Evolutionary conservation across 1,140 invertebrate species (phyloP).

Genomic region (Cryptotermes secundus): DNA sequence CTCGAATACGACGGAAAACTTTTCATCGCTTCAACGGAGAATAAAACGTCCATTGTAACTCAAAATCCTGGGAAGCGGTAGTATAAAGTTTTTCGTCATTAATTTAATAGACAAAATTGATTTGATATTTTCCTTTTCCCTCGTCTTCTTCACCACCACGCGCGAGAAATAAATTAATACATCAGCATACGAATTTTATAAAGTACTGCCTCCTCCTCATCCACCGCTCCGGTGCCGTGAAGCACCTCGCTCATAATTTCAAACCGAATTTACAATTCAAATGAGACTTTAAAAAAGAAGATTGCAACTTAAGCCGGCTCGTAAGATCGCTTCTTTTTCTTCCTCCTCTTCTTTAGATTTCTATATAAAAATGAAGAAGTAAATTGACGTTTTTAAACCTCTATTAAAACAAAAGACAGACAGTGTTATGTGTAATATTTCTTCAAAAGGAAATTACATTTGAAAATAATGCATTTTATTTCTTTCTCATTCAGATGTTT

Average conservation of each 20-base stretch:
- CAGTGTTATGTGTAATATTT: neutral
- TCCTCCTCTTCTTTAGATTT: neutral
- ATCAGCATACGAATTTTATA: conserved; percentile 1
- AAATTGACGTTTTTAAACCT: conserved; percentile 14
- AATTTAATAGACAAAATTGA: conserved; percentile 20
- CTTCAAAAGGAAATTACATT: conserved; percentile 8
- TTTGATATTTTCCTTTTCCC: conserved; percentile 14
- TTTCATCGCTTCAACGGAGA: neutral
- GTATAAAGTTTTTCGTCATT: conserved; percentile 13
- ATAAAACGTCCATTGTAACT: neutral
- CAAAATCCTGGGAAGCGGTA: neutral
- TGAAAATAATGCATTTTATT: conserved; percentile 1
- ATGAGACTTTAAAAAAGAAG: neutral
- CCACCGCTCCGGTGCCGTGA: neutral
- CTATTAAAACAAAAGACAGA: conserved; percentile 16
- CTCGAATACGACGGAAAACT: neutral
- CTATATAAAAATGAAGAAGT: conserved; percentile 17
- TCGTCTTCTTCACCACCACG: neutral
- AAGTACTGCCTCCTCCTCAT: too few relatives aligned
- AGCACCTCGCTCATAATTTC: neutral
- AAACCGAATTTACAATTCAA: conserved; percentile 10
- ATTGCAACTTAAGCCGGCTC: conserved; percentile 13
- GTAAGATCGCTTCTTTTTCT: neutral
- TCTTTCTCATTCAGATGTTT: neutral
- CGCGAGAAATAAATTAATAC: conserved; percentile 17